Evolutionary conservation across 2,113 vertebrate genomes (phyloP).

Genomic region (Orthonyx spaldingii): DNA sequence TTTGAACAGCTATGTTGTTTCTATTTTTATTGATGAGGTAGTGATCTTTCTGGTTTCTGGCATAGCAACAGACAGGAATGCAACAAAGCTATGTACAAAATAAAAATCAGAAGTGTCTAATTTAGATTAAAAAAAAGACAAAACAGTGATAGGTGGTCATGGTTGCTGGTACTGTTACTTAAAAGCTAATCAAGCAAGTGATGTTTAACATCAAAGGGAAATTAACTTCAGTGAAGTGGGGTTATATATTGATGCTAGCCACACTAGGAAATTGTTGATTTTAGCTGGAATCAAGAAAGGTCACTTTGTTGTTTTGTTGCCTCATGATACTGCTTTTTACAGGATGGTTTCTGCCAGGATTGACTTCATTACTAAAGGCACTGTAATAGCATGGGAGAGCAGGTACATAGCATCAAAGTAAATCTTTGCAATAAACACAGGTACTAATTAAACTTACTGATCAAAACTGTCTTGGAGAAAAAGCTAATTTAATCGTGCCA

Average conservation of each 20-base stretch:
- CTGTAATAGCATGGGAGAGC: background rate
- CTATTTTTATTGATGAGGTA: background rate
- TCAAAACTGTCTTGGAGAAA: background rate
- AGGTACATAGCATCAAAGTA: background rate
- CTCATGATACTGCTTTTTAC: background rate
- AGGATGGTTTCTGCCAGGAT: background rate
- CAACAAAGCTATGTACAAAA: background rate
- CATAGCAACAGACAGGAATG: background rate
- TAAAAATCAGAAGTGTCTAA: background rate
- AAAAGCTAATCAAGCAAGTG: background rate
- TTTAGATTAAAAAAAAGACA: background rate
- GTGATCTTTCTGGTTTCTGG: background rate
- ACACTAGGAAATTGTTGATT: background rate
- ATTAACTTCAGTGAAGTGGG: background rate
- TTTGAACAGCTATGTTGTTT: background rate
- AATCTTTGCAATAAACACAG: background rate
- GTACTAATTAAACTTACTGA: slow-evolving; percentile 11
- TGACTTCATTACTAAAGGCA: background rate
- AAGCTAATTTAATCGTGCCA: background rate
- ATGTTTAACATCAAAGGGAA: background rate
- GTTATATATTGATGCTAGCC: background rate
- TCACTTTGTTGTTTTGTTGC: background rate
- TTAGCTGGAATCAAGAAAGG: background rate
- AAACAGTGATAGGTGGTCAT: background rate
- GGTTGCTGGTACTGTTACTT: background rate